Percentiles rank a stretch among this genome's conserved stretches.
phyloP scores from a whole-genome alignment of 2,888 invertebrate species.

The Drosophila mulleri region DNA sequence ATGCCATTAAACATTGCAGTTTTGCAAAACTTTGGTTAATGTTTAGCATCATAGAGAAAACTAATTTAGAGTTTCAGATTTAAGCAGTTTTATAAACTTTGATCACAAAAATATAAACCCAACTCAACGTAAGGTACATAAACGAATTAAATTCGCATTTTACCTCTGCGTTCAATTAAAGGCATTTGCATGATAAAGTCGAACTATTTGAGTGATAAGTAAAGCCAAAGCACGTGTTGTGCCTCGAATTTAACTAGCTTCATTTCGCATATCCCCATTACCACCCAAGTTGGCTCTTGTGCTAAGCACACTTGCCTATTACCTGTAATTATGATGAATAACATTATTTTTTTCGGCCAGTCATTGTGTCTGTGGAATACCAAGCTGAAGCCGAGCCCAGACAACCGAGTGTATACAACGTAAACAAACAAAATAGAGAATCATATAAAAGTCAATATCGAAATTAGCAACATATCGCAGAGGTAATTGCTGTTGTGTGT shows the following conservation, averaged over 20 bases:
- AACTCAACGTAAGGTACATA: not conserved
- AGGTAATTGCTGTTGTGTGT: conserved; percentile 59
- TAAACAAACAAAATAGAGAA: conserved; percentile 31
- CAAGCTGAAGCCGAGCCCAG: conserved; percentile 14
- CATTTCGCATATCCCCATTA: conserved; percentile 20
- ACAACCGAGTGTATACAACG: conserved; percentile 8
- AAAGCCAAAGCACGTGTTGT: conserved; percentile 5
- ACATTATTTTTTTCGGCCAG: conserved; percentile 41
- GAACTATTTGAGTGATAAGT: not conserved
- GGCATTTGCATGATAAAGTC: not conserved
- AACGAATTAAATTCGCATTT: not conserved
- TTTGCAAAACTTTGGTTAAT: not conserved
- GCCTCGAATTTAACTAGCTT: conserved; percentile 40
- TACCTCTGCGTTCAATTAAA: not conserved
- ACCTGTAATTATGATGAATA: conserved; percentile 57
- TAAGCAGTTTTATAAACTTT: not conserved
- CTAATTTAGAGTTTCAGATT: not conserved
- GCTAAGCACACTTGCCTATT: conserved; percentile 35
- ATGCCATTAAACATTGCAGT: not conserved
- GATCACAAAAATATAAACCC: no score
- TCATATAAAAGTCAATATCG: conserved; percentile 56
- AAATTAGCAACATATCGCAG: conserved; percentile 59
- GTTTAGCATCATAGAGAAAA: no score
- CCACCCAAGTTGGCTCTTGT: conserved; percentile 46
- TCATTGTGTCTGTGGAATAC: conserved; percentile 45